Conservation (phyloP, 2,888 invertebrate species). For the Patella caerulea region DNA sequence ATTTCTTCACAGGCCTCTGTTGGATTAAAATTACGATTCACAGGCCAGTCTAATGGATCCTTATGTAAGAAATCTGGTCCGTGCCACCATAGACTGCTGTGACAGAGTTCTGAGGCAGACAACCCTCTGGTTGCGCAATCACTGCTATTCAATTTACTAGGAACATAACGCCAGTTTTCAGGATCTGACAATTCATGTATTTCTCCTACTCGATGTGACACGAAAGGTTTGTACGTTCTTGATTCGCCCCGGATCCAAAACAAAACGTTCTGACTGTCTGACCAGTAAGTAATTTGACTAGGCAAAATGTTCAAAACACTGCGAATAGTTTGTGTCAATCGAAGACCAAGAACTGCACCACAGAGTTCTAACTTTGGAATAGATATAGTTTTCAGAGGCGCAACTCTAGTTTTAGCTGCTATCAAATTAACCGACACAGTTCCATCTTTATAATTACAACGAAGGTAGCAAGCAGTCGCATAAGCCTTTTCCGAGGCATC, state of each 20-base stretch:
- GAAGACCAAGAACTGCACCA: too few relatives aligned
- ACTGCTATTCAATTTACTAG: not conserved
- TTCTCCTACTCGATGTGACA: not conserved
- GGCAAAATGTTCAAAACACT: too few relatives aligned
- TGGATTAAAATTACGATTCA: not conserved
- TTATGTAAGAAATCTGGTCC: not conserved
- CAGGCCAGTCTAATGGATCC: not conserved
- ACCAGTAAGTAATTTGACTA: not conserved
- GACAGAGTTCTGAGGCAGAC: not conserved
- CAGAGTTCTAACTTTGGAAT: too few relatives aligned
- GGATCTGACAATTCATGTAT: not conserved
- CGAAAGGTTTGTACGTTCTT: not conserved
- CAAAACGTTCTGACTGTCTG: not conserved
- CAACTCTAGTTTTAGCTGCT: too few relatives aligned
- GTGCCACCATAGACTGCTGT: not conserved
- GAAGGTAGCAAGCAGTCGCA: too few relatives aligned
- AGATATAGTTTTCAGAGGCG: too few relatives aligned
- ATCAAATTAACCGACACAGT: too few relatives aligned
- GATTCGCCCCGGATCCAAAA: not conserved
- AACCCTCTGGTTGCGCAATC: not conserved
- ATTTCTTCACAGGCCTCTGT: not conserved
- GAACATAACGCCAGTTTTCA: constrained; percentile 7
- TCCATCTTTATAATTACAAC: too few relatives aligned
- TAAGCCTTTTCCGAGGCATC: too few relatives aligned
- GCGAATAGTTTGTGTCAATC: too few relatives aligned